These are phyloP conservation scores for Cinclus mexicanus DNA, from an alignment of 2,113 vertebrate species.

Conservation along the genomic window DNA sequence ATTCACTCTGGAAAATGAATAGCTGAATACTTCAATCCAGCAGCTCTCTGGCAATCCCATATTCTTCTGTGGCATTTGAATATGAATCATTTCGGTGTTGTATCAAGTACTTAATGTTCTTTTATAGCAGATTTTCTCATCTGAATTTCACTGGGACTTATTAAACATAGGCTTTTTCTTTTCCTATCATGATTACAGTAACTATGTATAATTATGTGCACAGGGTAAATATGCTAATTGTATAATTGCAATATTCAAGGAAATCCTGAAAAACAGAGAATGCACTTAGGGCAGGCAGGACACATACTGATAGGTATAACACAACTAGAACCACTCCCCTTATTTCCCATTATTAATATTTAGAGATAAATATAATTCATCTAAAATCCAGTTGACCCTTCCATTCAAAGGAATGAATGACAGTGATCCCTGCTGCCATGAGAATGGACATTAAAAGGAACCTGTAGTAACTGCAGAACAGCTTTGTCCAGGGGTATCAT, in stretches of 20 bases:
- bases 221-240: slow-evolving; percentile 63
- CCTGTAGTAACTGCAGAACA: neutral
- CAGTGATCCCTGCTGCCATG: neutral
- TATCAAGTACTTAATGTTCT: slow-evolving; percentile 6
- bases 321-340: neutral
- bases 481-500: neutral
- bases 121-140: slow-evolving; percentile 25
- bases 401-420: neutral
- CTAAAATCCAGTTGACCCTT: neutral
- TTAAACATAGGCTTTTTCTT: slow-evolving; percentile 24
- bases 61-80: neutral
- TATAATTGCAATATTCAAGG: slow-evolving; percentile 24
- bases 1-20: neutral
- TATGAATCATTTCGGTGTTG: neutral
- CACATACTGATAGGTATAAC: neutral
- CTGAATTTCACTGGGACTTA: slow-evolving; percentile 49
- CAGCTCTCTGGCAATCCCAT: neutral
- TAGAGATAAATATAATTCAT: neutral
- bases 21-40: neutral
- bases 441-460: neutral
- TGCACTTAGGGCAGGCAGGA: slow-evolving; percentile 1
- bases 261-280: neutral
- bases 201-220: slow-evolving; percentile 41
- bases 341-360: neutral
- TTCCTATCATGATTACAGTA: slow-evolving; percentile 36